phyloP scores from a whole-genome alignment of 1,140 invertebrate species.

The Drosophila tristis region DNA sequence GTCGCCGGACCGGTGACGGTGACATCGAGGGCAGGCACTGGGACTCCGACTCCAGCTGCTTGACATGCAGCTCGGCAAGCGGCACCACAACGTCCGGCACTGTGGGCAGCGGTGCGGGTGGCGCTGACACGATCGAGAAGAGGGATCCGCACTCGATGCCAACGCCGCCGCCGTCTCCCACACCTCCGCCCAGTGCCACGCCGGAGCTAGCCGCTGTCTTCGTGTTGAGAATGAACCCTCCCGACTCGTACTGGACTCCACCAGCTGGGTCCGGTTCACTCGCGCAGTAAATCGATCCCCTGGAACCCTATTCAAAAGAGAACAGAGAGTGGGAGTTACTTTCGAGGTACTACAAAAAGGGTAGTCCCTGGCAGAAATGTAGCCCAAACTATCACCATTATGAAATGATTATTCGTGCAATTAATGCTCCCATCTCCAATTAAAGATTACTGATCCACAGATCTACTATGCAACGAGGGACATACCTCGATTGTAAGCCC shows the following conservation, averaged over 20 bases:
- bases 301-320: constrained; percentile 80
- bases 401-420: too few species aligned
- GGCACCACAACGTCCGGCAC: constrained; percentile 52
- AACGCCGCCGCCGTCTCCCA: constrained; percentile 22
- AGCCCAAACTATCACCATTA: too few species aligned
- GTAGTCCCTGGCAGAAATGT: too few species aligned
- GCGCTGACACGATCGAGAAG: constrained; percentile 86
- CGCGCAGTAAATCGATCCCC: constrained; percentile 84
- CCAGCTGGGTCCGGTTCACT: constrained; percentile 84
- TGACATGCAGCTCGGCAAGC: constrained; percentile 81
- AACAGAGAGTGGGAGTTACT: neutral
- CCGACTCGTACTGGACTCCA: constrained; percentile 84
- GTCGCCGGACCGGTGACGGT: constrained; percentile 54
- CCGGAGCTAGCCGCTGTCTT: constrained; percentile 57
- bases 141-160: constrained; percentile 84
- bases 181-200: constrained; percentile 24
- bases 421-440: too few species aligned
- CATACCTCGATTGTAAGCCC: too few species aligned
- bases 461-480: too few species aligned
- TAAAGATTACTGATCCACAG: too few species aligned
- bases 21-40: constrained; percentile 51
- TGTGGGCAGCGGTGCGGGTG: constrained; percentile 83
- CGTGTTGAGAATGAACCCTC: constrained; percentile 78
- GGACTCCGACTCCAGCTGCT: constrained; percentile 69
- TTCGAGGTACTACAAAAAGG: too few species aligned